Conservation (phyloP, 1,140 invertebrate species). For the Aricia agestis region DNA sequence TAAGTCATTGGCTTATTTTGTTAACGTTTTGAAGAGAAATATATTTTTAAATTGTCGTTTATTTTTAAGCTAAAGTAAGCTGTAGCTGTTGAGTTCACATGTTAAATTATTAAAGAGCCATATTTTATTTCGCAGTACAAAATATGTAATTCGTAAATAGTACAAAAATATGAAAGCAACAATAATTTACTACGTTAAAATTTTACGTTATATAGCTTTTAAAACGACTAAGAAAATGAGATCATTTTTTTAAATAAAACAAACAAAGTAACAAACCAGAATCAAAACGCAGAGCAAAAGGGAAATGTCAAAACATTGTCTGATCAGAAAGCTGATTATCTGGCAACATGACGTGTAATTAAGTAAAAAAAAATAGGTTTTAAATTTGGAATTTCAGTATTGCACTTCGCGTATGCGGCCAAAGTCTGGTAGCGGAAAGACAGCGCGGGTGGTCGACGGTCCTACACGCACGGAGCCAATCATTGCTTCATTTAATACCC, state of each 20-base stretch:
- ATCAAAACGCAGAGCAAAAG: not conserved
- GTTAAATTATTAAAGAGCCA: too few species aligned
- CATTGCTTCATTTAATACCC: conserved; percentile 37
- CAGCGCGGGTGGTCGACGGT: conserved; percentile 43
- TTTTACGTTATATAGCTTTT: too few species aligned
- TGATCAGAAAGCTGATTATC: not conserved
- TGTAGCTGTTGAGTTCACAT: too few species aligned
- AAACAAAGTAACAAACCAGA: not conserved
- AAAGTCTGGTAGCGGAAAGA: conserved; percentile 26
- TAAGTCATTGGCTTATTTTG: conserved; percentile 7
- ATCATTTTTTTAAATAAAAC: not conserved
- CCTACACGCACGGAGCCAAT: conserved; percentile 50
- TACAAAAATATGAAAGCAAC: too few species aligned
- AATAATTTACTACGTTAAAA: too few species aligned
- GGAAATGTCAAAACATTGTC: not conserved
- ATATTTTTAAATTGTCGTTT: not conserved
- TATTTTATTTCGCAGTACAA: too few species aligned
- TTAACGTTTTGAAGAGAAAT: not conserved
- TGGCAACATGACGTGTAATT: not conserved
- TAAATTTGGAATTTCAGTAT: conserved; percentile 10
- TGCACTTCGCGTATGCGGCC: not conserved
- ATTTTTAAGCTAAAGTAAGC: not conserved
- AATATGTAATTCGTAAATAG: too few species aligned
- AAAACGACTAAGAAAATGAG: not conserved
- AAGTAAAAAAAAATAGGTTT: not conserved